Conservation (phyloP, 23 tunicate species). For the Halocynthia aurantium region DNA sequence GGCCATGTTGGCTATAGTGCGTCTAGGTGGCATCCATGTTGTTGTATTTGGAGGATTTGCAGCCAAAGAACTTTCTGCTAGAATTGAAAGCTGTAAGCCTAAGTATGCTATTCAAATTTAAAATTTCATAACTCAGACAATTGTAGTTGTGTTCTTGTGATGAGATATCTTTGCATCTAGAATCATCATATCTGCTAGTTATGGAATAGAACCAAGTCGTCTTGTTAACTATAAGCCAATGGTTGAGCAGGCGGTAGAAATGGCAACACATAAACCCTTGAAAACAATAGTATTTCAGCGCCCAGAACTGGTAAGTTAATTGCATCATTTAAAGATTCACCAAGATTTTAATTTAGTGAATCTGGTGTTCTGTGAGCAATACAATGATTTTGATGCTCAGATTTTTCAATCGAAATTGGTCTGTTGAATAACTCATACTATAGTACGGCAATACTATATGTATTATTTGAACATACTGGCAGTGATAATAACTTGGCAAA, state of each 20-base stretch:
- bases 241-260: conserved; percentile 65
- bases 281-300: conserved; percentile 67
- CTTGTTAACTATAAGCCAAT: conserved; percentile 81
- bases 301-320: conserved; percentile 71
- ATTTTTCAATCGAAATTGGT: too few species aligned
- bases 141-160: background rate
- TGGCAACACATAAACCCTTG: conserved; percentile 77
- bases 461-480: too few species aligned
- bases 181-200: conserved; percentile 79
- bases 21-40: conserved; percentile 89
- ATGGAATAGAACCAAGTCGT: conserved; percentile 89
- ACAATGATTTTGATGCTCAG: too few species aligned
- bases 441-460: too few species aligned
- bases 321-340: too few species aligned
- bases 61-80: conserved; percentile 76
- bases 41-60: conserved; percentile 98
- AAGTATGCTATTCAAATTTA: conserved; percentile 19
- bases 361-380: too few species aligned
- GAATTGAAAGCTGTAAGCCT: conserved; percentile 89
- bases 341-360: too few species aligned
- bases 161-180: conserved; percentile 23
- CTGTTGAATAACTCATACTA: too few species aligned
- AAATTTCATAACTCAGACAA: too few species aligned
- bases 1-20: conserved; percentile 69
- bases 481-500: too few species aligned